Conservation (phyloP, 2,113 vertebrate genomes). For the Tupaia tana region DNA sequence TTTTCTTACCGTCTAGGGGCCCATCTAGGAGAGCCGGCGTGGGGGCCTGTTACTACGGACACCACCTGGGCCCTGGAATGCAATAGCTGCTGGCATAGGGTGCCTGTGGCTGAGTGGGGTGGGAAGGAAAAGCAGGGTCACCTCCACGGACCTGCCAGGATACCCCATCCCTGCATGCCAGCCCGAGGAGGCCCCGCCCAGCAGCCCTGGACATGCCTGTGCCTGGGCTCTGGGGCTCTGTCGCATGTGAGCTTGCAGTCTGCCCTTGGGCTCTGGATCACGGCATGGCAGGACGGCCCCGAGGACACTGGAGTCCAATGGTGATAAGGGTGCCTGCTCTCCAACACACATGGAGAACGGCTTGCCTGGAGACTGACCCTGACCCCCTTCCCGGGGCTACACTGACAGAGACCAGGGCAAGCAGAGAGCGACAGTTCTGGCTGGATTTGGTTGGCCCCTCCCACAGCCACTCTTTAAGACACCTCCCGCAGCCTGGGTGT, state of each 20-base stretch:
- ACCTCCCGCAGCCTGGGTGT: rapidly evolving
- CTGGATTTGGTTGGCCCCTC: neutral
- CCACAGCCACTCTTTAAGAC: rapidly evolving
- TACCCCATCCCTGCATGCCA: rapidly evolving
- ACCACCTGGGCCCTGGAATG: neutral
- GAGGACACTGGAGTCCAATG: neutral
- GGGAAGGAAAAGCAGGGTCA: too few relatives aligned
- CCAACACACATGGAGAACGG: neutral
- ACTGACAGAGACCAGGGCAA: neutral
- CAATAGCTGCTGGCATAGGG: too few relatives aligned
- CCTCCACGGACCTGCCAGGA: neutral
- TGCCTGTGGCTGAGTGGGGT: neutral
- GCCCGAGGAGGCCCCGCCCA: neutral
- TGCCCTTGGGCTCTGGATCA: neutral
- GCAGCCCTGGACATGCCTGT: neutral
- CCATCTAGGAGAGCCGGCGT: neutral
- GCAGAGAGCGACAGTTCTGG: neutral
- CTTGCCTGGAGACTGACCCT: neutral
- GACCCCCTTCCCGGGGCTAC: neutral
- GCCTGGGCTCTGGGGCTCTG: neutral
- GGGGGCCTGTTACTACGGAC: neutral
- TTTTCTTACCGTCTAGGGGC: neutral
- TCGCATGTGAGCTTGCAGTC: too few relatives aligned
- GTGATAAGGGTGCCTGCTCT: neutral
- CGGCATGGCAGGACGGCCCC: neutral